Evolutionary conservation across 2,113 vertebrate species (phyloP).

Genomic region (Leucosticte australis): DNA sequence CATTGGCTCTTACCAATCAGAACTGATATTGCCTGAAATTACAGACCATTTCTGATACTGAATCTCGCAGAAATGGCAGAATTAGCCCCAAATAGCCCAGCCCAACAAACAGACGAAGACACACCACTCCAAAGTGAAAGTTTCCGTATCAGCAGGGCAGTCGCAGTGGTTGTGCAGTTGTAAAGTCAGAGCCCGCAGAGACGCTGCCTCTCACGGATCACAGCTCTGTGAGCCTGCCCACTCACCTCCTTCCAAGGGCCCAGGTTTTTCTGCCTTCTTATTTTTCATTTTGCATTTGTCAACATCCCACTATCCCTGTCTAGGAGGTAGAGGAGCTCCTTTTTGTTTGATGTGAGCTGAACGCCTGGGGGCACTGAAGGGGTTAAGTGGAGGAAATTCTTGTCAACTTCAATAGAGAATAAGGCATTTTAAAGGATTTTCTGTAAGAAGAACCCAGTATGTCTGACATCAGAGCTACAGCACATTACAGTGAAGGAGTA

Average conservation of each 20-base stretch:
- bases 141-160: accelerated
- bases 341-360: constrained; percentile 39
- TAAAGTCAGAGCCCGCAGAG: neutral
- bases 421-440: constrained; percentile 42
- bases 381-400: constrained; percentile 56
- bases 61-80: neutral
- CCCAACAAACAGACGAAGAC: neutral
- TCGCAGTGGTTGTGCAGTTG: neutral
- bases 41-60: neutral
- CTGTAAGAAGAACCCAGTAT: constrained; percentile 22
- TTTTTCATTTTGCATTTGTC: constrained; percentile 38
- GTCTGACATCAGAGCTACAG: constrained; percentile 43
- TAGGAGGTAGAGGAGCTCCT: neutral
- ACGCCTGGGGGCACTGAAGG: neutral
- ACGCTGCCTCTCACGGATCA: neutral
- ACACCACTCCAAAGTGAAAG: neutral
- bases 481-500: constrained; percentile 20
- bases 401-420: constrained; percentile 47
- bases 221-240: neutral
- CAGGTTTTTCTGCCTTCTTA: neutral
- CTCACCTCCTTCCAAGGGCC: neutral
- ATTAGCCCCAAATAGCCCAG: neutral
- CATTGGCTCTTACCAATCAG: neutral
- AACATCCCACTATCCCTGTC: neutral
- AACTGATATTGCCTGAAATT: neutral